These are phyloP conservation scores for Entosphenus tridentatus DNA, from an alignment of 2,113 vertebrate species.

Conservation along the genomic window DNA sequence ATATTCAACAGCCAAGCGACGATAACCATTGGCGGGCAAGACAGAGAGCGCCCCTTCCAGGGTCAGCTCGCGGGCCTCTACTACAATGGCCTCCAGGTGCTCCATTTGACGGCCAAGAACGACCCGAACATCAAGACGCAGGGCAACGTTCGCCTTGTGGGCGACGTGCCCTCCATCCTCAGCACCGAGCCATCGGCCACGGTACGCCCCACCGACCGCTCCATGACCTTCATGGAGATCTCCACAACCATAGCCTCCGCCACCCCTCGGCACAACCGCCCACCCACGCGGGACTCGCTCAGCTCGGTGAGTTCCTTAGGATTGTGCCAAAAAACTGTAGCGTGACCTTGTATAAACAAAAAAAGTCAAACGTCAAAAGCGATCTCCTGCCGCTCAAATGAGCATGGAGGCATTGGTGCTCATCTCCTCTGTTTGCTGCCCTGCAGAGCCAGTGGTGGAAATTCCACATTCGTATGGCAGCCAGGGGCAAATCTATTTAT, in stretches of 20 bases:
- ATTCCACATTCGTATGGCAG: too few species aligned
- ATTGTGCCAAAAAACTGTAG: too few species aligned
- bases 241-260: constrained; percentile 82
- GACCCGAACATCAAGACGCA: constrained; percentile 58
- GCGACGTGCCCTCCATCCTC: constrained; percentile 50
- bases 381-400: too few species aligned
- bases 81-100: constrained; percentile 77
- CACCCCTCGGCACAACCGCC: constrained; percentile 57
- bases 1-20: constrained; percentile 92
- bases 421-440: too few species aligned
- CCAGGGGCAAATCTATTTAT: too few species aligned
- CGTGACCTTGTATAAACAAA: too few species aligned
- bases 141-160: constrained; percentile 62
- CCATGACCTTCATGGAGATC: constrained; percentile 81
- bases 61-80: constrained; percentile 80
- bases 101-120: constrained; percentile 66
- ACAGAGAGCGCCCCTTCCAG: constrained; percentile 66
- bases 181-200: constrained; percentile 60
- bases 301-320: not conserved
- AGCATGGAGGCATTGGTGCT: too few species aligned
- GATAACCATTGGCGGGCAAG: constrained; percentile 66
- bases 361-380: too few species aligned
- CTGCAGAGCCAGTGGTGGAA: too few species aligned
- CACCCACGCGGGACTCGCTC: constrained; percentile 36
- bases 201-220: constrained; percentile 66